Conservation (phyloP, 2,797 vertebrate genomes). For the Hoplostethus mediterraneus region DNA sequence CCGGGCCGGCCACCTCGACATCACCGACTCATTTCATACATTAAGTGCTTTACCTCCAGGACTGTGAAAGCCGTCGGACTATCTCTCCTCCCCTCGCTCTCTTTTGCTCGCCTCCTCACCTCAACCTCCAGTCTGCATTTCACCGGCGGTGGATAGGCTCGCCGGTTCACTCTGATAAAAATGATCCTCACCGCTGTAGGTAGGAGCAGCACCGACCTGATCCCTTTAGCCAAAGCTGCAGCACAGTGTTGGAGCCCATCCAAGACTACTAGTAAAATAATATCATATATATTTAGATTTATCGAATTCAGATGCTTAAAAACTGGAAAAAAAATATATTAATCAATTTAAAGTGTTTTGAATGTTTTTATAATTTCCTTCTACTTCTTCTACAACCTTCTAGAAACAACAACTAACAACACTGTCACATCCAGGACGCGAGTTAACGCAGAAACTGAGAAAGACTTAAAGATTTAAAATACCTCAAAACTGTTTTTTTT, state of each 20-base stretch:
- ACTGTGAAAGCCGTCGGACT: constrained; percentile 68
- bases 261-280: not conserved
- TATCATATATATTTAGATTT: too few species aligned
- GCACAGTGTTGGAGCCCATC: constrained; percentile 10
- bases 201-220: constrained; percentile 73
- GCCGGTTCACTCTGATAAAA: constrained; percentile 65
- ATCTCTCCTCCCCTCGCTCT: constrained; percentile 49
- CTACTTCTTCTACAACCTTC: too few species aligned
- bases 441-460: too few species aligned
- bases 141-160: constrained; percentile 31
- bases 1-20: constrained; percentile 46
- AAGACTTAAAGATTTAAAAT: too few species aligned
- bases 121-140: constrained; percentile 57
- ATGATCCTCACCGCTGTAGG: constrained; percentile 34
- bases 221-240: constrained; percentile 53
- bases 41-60: constrained; percentile 76
- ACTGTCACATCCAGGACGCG: too few species aligned
- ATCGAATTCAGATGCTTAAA: too few species aligned
- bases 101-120: constrained; percentile 54
- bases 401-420: too few species aligned
- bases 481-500: too few species aligned
- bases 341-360: too few species aligned
- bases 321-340: too few species aligned
- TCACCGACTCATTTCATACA: constrained; percentile 81
- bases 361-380: too few species aligned